Base-by-base conservation (phyloP, 2,113 vertebrate genomes). In the Mustelus asterias region DNA sequence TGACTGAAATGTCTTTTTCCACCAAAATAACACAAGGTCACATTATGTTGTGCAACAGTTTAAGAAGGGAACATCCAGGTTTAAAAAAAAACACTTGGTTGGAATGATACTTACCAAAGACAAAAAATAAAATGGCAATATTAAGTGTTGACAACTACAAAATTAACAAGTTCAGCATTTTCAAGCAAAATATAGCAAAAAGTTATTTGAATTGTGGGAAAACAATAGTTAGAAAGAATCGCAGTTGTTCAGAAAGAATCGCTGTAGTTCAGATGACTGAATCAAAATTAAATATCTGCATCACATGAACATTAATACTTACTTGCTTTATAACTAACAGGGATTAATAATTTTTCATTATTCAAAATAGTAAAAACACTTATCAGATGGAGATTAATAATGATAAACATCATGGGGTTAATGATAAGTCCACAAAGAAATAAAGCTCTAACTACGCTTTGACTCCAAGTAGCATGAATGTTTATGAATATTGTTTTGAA, bases 201-300 rank as follows among this genome's bases (percentile, higher is more conserved):
- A 18, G 11, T 60, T 89, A 60, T 58, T 90, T 63, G 26, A 92
- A 63, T 11, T 58, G 86, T 58, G n/a, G n/a, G 16, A 37, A 80
- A 80, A 13, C n/a, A 54, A 16, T 14, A n/a, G 70, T 2, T 58
- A n/a, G n/a, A n/a, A n/a, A n/a, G 6, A 5, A 83, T n/a, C 48
- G 29, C 58, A 80, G 3, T 44, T 33, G 70, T 2, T 58, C n/a
- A 33, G 33, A 78, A 76, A 95, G n/a, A 6, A 95, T 37, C 48
- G 97, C 48, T 96, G 72, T 29, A 60, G 88, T 18, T 90, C 58
- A 63, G 33, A 90, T n/a, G 29, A 92, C 33, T 92, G 41, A 85
- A 85, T 20, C 24, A n/a, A 94, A 44, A 69, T 16, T n/a, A 89
- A 89, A 58, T 85, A 88, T 26, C 22, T 58, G 24, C 54, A 89